phyloP scores from a whole-genome alignment of 2,113 vertebrate genomes.

The Gymnobelideus leadbeateri region DNA sequence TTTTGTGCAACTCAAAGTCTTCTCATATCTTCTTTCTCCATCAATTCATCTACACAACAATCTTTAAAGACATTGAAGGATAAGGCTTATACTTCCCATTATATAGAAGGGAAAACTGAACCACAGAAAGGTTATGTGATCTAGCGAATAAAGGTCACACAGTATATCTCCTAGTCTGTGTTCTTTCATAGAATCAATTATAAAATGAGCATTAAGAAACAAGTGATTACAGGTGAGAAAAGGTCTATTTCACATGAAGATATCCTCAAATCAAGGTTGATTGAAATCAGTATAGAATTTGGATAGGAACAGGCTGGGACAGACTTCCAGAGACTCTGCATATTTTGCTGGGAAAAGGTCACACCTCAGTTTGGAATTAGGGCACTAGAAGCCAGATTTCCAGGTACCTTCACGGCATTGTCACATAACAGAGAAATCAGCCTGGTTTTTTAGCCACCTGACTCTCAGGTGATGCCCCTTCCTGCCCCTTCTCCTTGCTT shows the following conservation, averaged over 20 bases:
- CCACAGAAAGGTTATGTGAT: neutral
- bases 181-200: neutral
- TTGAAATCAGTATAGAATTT: neutral
- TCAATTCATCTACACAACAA: neutral
- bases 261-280: neutral
- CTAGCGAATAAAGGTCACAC: neutral
- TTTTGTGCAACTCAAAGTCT: neutral
- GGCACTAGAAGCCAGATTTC: neutral
- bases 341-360: neutral
- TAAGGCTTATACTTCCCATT: neutral
- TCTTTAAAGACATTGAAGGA: neutral
- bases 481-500: neutral
- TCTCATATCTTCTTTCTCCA: accelerated
- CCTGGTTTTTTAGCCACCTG: neutral
- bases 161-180: neutral
- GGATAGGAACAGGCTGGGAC: neutral
- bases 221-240: neutral
- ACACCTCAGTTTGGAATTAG: neutral
- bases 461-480: neutral
- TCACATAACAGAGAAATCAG: neutral
- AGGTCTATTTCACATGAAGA: neutral
- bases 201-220: neutral
- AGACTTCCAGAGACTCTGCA: neutral
- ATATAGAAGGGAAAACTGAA: neutral
- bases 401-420: neutral